These are phyloP conservation scores for Cerastoderma edule DNA, from an alignment of 2,888 invertebrate species.

Conservation along the genomic window DNA sequence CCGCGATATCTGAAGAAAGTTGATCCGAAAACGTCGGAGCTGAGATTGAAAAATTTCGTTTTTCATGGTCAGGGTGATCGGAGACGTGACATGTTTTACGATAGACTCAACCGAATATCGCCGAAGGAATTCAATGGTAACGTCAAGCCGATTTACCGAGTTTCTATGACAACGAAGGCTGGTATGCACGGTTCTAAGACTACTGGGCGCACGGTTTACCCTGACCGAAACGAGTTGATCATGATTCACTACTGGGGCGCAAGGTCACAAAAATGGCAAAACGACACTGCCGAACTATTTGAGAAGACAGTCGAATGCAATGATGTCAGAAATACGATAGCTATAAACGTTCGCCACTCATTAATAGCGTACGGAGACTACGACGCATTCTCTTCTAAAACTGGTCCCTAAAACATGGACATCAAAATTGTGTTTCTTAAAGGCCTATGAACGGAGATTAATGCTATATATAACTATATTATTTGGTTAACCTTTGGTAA, in stretches of 20 bases:
- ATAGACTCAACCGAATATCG: conserved; percentile 13
- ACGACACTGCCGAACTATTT: conserved; percentile 55
- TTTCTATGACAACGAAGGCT: conserved; percentile 2
- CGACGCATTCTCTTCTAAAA: conserved; percentile 21
- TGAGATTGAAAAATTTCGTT: conserved; percentile 29
- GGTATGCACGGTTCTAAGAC: conserved; percentile 17
- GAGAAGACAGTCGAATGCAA: conserved; percentile 36
- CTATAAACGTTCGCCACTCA: not conserved
- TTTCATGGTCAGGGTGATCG: conserved; percentile 17
- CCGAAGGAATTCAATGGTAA: conserved; percentile 49
- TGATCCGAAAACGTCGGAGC: too few relatives aligned
- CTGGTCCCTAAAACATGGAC: conserved; percentile 33
- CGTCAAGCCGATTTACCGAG: conserved; percentile 60
- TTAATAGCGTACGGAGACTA: conserved; percentile 15
- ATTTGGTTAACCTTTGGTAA: too few relatives aligned
- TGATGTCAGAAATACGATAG: conserved; percentile 7
- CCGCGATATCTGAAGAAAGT: too few relatives aligned
- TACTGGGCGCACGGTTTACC: not conserved
- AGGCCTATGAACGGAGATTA: too few relatives aligned
- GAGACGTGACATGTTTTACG: not conserved
- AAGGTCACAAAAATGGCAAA: conserved; percentile 61
- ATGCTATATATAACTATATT: too few relatives aligned
- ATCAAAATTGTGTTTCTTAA: too few relatives aligned
- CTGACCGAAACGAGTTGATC: conserved; percentile 8
- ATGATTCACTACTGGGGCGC: conserved; percentile 69